A percentile compares a stretch with the other conserved stretches of the same genome.
phyloP scores from a whole-genome alignment of 2,797 vertebrate species.

The Leptodactylus fallax region DNA sequence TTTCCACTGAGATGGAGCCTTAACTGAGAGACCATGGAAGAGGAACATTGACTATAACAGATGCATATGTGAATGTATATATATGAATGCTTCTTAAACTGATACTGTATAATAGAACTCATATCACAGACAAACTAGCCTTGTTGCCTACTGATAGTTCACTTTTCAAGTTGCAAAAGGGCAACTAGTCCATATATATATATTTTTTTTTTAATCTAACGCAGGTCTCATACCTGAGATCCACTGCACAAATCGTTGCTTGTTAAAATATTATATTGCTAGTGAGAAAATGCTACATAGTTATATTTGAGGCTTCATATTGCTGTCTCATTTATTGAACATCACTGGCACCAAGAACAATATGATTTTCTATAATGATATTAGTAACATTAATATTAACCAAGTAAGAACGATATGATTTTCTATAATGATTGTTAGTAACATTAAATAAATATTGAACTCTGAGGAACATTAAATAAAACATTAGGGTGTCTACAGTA shows the following conservation, averaged over 20 bases:
- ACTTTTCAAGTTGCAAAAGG: neutral
- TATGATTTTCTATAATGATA: neutral
- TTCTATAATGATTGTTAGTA: neutral
- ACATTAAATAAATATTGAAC: neutral
- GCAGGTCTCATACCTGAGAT: neutral
- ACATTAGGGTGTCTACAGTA: neutral
- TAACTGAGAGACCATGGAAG: neutral
- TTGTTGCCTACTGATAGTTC: neutral
- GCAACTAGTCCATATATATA: neutral
- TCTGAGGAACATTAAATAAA: neutral
- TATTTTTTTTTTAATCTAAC: neutral
- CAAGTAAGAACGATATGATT: neutral
- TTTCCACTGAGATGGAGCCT: neutral
- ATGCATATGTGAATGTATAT: neutral
- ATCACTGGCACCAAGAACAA: neutral
- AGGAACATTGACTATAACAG: neutral
- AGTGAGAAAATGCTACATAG: slow-evolving; percentile 9
- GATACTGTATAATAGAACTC: neutral
- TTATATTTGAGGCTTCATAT: slow-evolving; percentile 11
- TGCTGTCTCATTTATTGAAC: neutral
- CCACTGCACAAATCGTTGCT: neutral
- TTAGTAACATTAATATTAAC: neutral
- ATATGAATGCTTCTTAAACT: neutral
- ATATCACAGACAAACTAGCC: neutral
- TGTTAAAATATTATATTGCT: slow-evolving; percentile 7